These are phyloP conservation scores for Atopsyche davidsoni DNA, from an alignment of 1,140 invertebrate species.

Conservation along the genomic window DNA sequence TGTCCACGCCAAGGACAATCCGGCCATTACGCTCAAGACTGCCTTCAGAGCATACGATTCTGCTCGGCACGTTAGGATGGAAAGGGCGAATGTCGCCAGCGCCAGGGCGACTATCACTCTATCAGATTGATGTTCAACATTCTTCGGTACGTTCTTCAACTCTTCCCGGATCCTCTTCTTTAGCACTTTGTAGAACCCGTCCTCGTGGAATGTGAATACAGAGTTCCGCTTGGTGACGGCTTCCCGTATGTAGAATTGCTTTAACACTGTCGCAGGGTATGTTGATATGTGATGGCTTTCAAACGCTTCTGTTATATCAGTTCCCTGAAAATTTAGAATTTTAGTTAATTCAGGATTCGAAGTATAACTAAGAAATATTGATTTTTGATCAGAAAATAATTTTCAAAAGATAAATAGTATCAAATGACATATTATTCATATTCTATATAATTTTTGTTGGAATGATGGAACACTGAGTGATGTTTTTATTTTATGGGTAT, in stretches of 20 bases:
- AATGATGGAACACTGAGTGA: too few species aligned
- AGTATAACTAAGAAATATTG: too few species aligned
- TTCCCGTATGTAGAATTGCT: conserved; percentile 55
- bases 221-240: conserved; percentile 53
- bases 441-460: too few species aligned
- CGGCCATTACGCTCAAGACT: neutral
- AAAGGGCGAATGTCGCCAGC: conserved; percentile 11
- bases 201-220: conserved; percentile 59
- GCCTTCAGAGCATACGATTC: conserved; percentile 2
- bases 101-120: conserved; percentile 16
- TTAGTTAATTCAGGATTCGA: too few species aligned
- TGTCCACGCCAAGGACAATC: conserved; percentile 50
- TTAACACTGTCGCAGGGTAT: conserved; percentile 48
- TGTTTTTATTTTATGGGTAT: too few species aligned
- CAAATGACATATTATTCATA: too few species aligned
- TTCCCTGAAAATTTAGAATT: conserved; percentile 46
- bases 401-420: too few species aligned
- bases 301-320: conserved; percentile 73
- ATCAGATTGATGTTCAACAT: conserved; percentile 17
- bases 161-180: conserved; percentile 52
- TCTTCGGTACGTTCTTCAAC: conserved; percentile 41
- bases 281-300: conserved; percentile 58
- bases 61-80: neutral
- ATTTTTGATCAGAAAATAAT: too few species aligned
- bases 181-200: conserved; percentile 64